These are phyloP conservation scores for Lagria hirta DNA, from an alignment of 2,888 invertebrate genomes.

Conservation along the genomic window DNA sequence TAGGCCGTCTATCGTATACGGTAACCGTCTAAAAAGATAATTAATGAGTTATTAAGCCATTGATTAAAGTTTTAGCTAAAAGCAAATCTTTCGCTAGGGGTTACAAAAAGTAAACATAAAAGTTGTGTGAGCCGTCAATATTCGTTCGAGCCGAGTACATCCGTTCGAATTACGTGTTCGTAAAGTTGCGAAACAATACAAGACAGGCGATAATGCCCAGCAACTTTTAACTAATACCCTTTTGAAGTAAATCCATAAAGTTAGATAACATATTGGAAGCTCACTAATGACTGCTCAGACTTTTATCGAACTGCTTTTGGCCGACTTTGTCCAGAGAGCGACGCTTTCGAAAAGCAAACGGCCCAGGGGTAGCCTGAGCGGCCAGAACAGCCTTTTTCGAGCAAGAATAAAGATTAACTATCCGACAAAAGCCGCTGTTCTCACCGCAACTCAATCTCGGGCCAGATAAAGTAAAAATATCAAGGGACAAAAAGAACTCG, in stretches of 20 bases:
- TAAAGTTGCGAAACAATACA: conserved; percentile 35
- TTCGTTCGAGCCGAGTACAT: conserved; percentile 17
- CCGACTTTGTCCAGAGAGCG: conserved; percentile 25
- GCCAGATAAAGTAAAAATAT: conserved; percentile 42
- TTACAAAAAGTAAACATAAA: conserved; percentile 20
- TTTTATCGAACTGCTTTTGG: conserved; percentile 30
- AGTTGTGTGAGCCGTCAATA: conserved; percentile 20
- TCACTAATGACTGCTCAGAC: conserved; percentile 31
- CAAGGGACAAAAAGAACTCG: conserved; percentile 40
- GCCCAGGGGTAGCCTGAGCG: too few relatives aligned
- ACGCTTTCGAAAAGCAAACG: too few relatives aligned
- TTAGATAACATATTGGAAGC: conserved; percentile 29
- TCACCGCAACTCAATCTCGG: conserved; percentile 40
- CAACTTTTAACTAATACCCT: conserved; percentile 27
- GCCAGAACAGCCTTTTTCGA: conserved; percentile 21
- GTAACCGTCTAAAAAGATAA: too few relatives aligned
- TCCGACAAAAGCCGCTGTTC: conserved; percentile 41
- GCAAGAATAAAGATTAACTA: conserved; percentile 38
- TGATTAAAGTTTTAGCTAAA: too few relatives aligned
- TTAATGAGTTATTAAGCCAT: too few relatives aligned
- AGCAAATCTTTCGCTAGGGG: too few relatives aligned
- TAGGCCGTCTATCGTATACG: too few relatives aligned
- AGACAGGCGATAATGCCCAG: conserved; percentile 28
- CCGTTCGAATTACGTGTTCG: conserved; percentile 20
- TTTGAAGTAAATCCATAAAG: conserved; percentile 30